Conservation (phyloP, 2,797 vertebrate genomes). For the Neoniphon sammara region DNA sequence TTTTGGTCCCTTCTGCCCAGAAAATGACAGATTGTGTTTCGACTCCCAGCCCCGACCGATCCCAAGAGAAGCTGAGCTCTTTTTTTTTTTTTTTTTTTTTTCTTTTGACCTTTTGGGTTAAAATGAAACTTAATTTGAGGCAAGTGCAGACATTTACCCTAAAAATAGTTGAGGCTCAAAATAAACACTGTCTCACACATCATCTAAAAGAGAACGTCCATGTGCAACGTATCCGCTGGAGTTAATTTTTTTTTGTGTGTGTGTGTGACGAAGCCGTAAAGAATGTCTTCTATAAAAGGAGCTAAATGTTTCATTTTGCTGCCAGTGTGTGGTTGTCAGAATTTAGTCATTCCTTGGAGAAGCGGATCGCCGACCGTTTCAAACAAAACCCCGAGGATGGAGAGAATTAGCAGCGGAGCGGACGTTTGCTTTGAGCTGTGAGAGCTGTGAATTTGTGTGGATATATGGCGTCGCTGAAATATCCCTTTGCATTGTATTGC, state of each 20-base stretch:
- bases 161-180: slow-evolving; percentile 64
- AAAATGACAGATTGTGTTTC: slow-evolving; percentile 53
- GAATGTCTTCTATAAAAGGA: slow-evolving; percentile 68
- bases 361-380: neutral
- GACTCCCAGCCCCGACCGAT: slow-evolving; percentile 33
- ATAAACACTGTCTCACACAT: slow-evolving; percentile 41
- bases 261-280: slow-evolving; percentile 58
- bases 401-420: neutral
- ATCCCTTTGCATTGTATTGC: slow-evolving; percentile 13
- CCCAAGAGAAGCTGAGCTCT: slow-evolving; percentile 27
- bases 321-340: slow-evolving; percentile 13
- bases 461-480: slow-evolving; percentile 3
- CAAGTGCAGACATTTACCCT: slow-evolving; percentile 43
- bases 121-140: slow-evolving; percentile 49
- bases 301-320: slow-evolving; percentile 30
- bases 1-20: slow-evolving; percentile 29
- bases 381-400: neutral
- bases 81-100: neutral
- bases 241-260: slow-evolving; percentile 28
- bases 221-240: slow-evolving; percentile 29
- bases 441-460: neutral
- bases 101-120: slow-evolving; percentile 45
- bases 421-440: too few species aligned
- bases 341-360: neutral
- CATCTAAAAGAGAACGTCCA: slow-evolving; percentile 27